Evolutionary conservation across 2,113 vertebrate genomes (phyloP), one percentile per base, ranked within the genome.

Genomic region (Petaurus breviceps): DNA sequence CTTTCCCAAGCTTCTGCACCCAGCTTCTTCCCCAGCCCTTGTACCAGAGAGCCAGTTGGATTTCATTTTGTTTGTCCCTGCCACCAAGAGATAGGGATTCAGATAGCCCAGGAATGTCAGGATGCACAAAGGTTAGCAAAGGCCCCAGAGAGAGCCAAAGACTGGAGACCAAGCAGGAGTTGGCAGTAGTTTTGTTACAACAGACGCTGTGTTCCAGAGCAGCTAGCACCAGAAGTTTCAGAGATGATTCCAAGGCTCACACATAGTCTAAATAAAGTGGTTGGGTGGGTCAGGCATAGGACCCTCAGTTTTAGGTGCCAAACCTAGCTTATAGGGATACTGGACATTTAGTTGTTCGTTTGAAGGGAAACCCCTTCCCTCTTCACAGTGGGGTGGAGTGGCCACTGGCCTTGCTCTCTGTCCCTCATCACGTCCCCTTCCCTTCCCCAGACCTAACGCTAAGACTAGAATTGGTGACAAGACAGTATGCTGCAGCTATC

Each of bases 201-300:
- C 89, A 3, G 0, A 12, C 57, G 28, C 28, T 92, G 89, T 43
- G 68, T 43, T 28, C 46, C 10, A 51, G 47, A 25, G 2, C 94
- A 95, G 98, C 96, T 94, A 84, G 84, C 94, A 93, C 8, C 0
- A 96, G 97, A 96, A 55, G 61, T 92, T 91, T 91, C 0, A 52
- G n/a, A 84, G 68, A 94, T 90, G 49, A 1, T 84, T 84, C 25
- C 92, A 90, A 91, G 54, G 51, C 93, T 94, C 97, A 96, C 49
- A 94, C 95, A 96, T 94, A 50, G 95, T 96, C 96, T 96, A 94
- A 97, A 97, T 97, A 98, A 95, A 89, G 95, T 0, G 4, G 55
- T 96, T 95, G 93, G 94, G 91, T 43, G 43, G 54, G 92, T 8
- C 16, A 91, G n/a, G 57, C 31, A 61, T 37, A 84, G 16, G n/a